Conservation (phyloP, 2,113 vertebrate genomes). For the Caracal caracal region DNA sequence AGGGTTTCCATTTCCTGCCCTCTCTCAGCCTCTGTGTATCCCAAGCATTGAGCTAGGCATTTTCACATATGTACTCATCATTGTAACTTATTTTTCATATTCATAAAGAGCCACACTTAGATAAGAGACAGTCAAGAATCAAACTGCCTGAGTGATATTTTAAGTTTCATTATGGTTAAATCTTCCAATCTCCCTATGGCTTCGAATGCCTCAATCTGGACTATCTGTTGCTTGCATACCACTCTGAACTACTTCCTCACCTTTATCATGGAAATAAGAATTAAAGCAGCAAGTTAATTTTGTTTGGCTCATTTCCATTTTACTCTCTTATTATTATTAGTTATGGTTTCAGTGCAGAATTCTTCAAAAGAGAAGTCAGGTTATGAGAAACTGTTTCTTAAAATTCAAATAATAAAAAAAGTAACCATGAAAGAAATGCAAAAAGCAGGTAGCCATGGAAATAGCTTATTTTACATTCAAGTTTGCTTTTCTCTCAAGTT, state of each 20-base stretch:
- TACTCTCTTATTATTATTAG: neutral
- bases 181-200: neutral
- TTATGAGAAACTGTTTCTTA: neutral
- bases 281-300: neutral
- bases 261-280: slow-evolving; percentile 36
- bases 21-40: neutral
- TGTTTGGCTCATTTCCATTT: slow-evolving; percentile 40
- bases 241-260: neutral
- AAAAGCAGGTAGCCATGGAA: slow-evolving; percentile 16
- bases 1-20: neutral
- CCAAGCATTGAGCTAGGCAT: neutral
- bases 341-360: neutral
- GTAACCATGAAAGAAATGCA: neutral
- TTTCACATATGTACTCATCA: neutral
- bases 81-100: neutral
- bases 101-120: neutral
- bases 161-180: neutral
- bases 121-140: neutral
- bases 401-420: slow-evolving; percentile 46
- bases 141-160: neutral
- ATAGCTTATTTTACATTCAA: slow-evolving; percentile 21
- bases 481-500: slow-evolving; percentile 39
- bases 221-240: neutral
- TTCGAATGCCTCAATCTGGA: neutral
- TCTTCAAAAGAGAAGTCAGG: slow-evolving; percentile 46